Evolutionary conservation across 2,888 invertebrate genomes (phyloP), one percentile per base, ranked within the genome.

Genomic region (Conus canariensis): DNA sequence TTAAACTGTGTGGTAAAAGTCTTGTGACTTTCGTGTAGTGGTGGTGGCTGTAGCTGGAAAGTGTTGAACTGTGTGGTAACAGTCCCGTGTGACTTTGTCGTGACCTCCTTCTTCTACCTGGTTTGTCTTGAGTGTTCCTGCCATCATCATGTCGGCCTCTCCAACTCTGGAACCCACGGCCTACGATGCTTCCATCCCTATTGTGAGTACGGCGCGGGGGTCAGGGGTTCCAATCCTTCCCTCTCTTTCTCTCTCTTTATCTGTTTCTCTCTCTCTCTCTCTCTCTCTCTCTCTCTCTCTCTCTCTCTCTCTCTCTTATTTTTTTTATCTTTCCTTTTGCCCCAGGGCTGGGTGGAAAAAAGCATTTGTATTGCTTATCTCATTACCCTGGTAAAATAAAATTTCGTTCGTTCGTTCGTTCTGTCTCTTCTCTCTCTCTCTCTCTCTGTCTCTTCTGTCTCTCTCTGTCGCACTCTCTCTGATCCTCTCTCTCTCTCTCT

Each of bases 161-260:
- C 74, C 89, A 6, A 85, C 89, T 16, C 74, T 74, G 25, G 85
- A 85, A 59, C 89, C 89, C 30, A 89, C 89, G 2, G 89, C 89
- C 30, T 89, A 89, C 30, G 89, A 89, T 85, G 89, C 89, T 1
- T 89, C 89, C 56, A 85, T 89, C 56, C 89, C 89, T 19, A 89
- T 89, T 14, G 89, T 89, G 77, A 89, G 89, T 89, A 89, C 16
- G 64, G 64, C 12, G 64, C 64, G 10, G 64, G 64, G 64, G 10
- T 64, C 16, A 64, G 16, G 16, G 77, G 45, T 30, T 59, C 67
- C 22, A 5, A 25, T 22, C n/a, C 64, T 64, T 85, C 64, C 59
- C 60, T 85, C 85, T 85, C 85, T 64, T 60, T 85, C 85, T 85
- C 64, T 85, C 64, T 85, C 64, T 85, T 25, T 64, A 10, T 85